phyloP scores from a whole-genome alignment of 2,888 invertebrate species.

The Thymelicus acteon region DNA sequence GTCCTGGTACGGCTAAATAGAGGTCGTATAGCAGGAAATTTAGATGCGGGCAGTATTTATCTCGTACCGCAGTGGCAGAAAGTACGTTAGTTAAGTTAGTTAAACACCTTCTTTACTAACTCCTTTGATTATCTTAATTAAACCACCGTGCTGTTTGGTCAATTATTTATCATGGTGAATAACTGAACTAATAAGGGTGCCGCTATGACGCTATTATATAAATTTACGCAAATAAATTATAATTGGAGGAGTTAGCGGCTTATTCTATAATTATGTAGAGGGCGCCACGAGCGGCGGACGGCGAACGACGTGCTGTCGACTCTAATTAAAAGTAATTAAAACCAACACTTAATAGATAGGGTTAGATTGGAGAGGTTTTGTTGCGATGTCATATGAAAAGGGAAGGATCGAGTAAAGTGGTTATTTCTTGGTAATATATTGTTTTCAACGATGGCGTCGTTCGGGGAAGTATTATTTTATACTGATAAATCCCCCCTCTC shows the following conservation, averaged over 20 bases:
- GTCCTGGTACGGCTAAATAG: too few relatives aligned
- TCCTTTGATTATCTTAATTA: not conserved
- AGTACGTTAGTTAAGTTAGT: too few relatives aligned
- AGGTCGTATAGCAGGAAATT: too few relatives aligned
- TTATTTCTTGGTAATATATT: not conserved
- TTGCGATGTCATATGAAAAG: not conserved
- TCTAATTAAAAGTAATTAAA: slow-evolving; percentile 25
- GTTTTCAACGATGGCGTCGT: too few relatives aligned
- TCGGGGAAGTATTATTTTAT: too few relatives aligned
- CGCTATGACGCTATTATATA: not conserved
- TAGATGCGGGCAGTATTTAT: too few relatives aligned
- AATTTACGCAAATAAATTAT: slow-evolving; percentile 18
- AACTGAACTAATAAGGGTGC: not conserved
- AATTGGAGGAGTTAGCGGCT: slow-evolving; percentile 11
- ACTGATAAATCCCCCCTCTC: too few relatives aligned
- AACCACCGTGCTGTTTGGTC: not conserved
- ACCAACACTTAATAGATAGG: slow-evolving; percentile 14
- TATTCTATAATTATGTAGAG: slow-evolving; percentile 16
- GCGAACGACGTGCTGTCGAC: not conserved
- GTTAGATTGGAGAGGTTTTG: slow-evolving; percentile 6
- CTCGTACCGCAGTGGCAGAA: too few relatives aligned
- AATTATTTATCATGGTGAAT: not conserved
- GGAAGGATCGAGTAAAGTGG: not conserved
- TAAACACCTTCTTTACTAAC: too few relatives aligned
- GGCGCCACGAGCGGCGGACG: not conserved